Conservation (phyloP, 2,113 vertebrate species). For the Haemorhous mexicanus region DNA sequence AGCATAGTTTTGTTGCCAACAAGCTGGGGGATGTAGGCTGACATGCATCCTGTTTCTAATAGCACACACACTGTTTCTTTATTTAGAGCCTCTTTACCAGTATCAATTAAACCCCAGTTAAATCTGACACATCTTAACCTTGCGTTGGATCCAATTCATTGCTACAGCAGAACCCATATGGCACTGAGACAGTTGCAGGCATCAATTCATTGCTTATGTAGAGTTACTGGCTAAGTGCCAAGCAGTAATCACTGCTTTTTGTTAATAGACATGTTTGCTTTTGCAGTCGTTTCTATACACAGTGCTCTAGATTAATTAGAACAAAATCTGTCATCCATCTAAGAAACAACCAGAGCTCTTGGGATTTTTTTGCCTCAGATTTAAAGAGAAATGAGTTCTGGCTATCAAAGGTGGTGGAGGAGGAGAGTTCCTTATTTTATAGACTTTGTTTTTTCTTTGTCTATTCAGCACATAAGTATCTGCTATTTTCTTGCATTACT, state of each 20-base stretch:
- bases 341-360: constrained; percentile 70
- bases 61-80: constrained; percentile 78
- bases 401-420: background rate
- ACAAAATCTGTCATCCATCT: constrained; percentile 79
- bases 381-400: constrained; percentile 55
- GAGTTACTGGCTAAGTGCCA: constrained; percentile 81
- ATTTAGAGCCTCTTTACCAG: constrained; percentile 84
- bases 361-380: constrained; percentile 28
- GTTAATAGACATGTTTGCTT: constrained; percentile 91
- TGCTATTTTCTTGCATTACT: background rate
- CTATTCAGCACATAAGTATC: background rate
- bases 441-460: constrained; percentile 33
- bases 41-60: constrained; percentile 69
- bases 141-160: constrained; percentile 82
- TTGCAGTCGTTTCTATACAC: constrained; percentile 81
- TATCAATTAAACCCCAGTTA: constrained; percentile 92
- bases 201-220: constrained; percentile 81
- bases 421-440: background rate
- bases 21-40: constrained; percentile 64
- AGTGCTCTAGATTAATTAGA: constrained; percentile 83
- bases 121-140: constrained; percentile 90
- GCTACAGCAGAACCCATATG: constrained; percentile 88
- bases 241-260: constrained; percentile 80
- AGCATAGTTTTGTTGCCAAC: constrained; percentile 61
- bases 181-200: constrained; percentile 82